These are phyloP conservation scores for Amiota minor DNA, from an alignment of 2,888 invertebrate genomes.

Conservation along the genomic window DNA sequence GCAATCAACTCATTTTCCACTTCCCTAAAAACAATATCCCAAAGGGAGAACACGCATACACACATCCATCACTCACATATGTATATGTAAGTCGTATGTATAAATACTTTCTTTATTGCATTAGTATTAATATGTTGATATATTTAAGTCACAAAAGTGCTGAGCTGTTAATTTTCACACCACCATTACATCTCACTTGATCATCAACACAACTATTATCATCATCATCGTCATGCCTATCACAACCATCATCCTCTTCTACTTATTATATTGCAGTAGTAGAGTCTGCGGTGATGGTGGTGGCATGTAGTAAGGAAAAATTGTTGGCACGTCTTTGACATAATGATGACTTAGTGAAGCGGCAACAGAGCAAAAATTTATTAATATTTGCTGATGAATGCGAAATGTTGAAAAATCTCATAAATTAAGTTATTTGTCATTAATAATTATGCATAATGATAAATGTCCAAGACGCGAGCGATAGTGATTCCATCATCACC, in stretches of 20 bases:
- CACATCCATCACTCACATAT: not conserved
- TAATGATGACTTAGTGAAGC: not conserved
- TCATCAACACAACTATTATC: not conserved
- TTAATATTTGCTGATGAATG: constrained; percentile 17
- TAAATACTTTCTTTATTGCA: no score
- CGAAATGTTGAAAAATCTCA: constrained; percentile 7
- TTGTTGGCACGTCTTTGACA: not conserved
- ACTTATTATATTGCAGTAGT: no score
- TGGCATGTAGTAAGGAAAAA: not conserved
- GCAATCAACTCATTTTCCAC: constrained; percentile 15
- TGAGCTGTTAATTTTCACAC: constrained; percentile 1
- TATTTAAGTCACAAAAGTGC: not conserved
- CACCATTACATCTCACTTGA: not conserved
- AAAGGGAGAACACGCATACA: not conserved
- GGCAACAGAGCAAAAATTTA: not conserved
- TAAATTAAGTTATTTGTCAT: constrained; percentile 21
- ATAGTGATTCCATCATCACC: not conserved
- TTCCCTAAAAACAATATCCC: constrained; percentile 1
- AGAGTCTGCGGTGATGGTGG: not conserved
- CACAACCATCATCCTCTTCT: no score
- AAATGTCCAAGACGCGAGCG: not conserved
- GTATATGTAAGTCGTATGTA: not conserved
- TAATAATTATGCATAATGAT: constrained; percentile 8
- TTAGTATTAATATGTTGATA: not conserved
- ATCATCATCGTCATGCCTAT: no score